phyloP scores from a whole-genome alignment of 2,888 invertebrate species.

The Gasteruption jaculator region DNA sequence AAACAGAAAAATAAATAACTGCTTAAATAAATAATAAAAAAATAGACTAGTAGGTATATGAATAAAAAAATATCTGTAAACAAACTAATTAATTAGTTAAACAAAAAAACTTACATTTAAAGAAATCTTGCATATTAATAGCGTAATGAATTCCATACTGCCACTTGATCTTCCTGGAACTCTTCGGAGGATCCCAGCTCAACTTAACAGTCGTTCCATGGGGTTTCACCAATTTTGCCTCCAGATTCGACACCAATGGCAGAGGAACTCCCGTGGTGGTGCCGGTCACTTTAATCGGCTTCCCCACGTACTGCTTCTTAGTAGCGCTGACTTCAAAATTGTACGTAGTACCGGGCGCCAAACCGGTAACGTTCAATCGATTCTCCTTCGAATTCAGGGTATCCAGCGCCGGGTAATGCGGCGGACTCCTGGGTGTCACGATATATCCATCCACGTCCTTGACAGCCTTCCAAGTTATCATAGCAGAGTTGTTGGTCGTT shows the following conservation, averaged over 20 bases:
- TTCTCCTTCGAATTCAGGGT: slow-evolving; percentile 51
- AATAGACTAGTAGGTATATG: not conserved
- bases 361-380: slow-evolving; percentile 40
- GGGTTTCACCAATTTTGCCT: slow-evolving; percentile 55
- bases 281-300: slow-evolving; percentile 52
- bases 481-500: slow-evolving; percentile 55
- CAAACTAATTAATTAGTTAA: not conserved
- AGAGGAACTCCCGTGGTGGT: slow-evolving; percentile 55
- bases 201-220: slow-evolving; percentile 62
- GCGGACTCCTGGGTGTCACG: slow-evolving; percentile 53
- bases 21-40: slow-evolving; percentile 12
- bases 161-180: slow-evolving; percentile 57
- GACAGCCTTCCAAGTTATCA: slow-evolving; percentile 61
- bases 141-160: slow-evolving; percentile 72
- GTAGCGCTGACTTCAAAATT: slow-evolving; percentile 62
- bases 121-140: slow-evolving; percentile 56
- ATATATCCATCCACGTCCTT: slow-evolving; percentile 60
- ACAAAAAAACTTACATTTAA: slow-evolving; percentile 56
- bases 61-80: not conserved
- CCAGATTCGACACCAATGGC: slow-evolving; percentile 54
- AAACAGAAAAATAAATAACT: slow-evolving; percentile 2
- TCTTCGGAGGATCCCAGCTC: slow-evolving; percentile 63
- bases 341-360: slow-evolving; percentile 54
- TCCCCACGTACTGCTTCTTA: slow-evolving; percentile 59
- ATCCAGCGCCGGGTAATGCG: slow-evolving; percentile 57